Conservation (phyloP, 2,888 invertebrate genomes). For the Tetranychus piercei region DNA sequence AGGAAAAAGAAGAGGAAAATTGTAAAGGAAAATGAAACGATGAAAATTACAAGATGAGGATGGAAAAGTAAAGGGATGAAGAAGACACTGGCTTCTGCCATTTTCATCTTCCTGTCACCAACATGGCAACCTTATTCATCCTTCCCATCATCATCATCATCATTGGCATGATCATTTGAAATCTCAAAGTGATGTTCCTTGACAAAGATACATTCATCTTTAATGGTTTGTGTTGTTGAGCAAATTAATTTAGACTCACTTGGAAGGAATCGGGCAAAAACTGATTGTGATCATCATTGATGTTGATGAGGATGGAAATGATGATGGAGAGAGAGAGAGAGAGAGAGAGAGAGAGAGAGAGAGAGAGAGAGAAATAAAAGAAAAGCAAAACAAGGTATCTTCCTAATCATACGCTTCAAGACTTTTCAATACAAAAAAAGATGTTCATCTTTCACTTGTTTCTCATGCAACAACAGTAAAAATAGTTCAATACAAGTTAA, state of each 20-base stretch:
- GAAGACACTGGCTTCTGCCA: not conserved
- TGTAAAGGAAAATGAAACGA: too few relatives aligned
- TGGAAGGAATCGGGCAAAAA: not conserved
- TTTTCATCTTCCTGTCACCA: not conserved
- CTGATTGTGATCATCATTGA: not conserved
- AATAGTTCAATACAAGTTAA: not conserved
- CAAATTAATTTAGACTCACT: not conserved
- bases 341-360: conserved; percentile 6
- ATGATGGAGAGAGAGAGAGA: not conserved
- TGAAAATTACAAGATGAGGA: too few relatives aligned
- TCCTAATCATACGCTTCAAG: not conserved
- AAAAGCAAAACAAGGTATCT: not conserved
- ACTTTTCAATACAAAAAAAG: not conserved
- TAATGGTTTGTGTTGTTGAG: not conserved
- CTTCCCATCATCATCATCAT: not conserved
- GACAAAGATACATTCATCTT: not conserved
- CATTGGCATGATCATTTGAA: not conserved
- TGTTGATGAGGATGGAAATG: not conserved
- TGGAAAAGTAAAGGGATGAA: not conserved
- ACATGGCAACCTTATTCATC: not conserved
- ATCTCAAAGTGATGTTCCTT: not conserved
- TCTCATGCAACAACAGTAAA: conserved; percentile 3
- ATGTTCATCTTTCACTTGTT: not conserved
- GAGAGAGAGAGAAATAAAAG: not conserved
- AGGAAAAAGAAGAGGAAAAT: too few relatives aligned